Evolutionary conservation across 53 echinoderm and acorn worm genomes (phyloP).

Genomic region (Glandiceps talaboti): DNA sequence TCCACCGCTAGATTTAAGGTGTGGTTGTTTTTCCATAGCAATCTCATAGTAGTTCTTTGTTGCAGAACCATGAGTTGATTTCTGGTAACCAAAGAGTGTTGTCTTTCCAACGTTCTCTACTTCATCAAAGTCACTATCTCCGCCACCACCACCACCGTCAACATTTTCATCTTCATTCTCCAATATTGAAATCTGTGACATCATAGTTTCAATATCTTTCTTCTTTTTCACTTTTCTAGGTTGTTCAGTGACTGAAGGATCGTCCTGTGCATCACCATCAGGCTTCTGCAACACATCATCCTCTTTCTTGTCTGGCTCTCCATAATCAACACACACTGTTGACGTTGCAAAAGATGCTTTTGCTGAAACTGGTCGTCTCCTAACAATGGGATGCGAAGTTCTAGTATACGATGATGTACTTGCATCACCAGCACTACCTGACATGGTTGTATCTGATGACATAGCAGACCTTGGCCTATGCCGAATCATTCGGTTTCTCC

Average conservation of each 20-base stretch:
- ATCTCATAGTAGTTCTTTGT: conserved; percentile 46
- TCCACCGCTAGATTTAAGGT: neutral
- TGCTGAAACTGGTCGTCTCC: neutral
- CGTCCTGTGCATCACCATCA: neutral
- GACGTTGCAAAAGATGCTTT: neutral
- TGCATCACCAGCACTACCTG: neutral
- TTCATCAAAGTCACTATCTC: neutral
- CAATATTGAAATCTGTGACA: conserved; percentile 28
- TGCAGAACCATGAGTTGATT: conserved; percentile 23
- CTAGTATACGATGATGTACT: neutral
- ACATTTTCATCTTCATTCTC: conserved; percentile 21
- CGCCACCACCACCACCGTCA: neutral
- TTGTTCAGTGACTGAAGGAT: neutral
- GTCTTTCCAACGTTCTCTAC: neutral
- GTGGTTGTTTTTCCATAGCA: conserved; percentile 1
- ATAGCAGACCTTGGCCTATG: conserved; percentile 15
- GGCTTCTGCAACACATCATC: neutral
- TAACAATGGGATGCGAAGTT: neutral
- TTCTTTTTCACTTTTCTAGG: neutral
- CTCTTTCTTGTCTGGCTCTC: neutral
- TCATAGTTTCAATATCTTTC: conserved; percentile 53
- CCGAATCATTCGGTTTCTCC: neutral
- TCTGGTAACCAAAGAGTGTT: neutral
- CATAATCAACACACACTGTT: conserved; percentile 27
- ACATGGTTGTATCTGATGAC: neutral